phyloP scores from a whole-genome alignment of 1,140 invertebrate species.

The Heliconius eleuchia region DNA sequence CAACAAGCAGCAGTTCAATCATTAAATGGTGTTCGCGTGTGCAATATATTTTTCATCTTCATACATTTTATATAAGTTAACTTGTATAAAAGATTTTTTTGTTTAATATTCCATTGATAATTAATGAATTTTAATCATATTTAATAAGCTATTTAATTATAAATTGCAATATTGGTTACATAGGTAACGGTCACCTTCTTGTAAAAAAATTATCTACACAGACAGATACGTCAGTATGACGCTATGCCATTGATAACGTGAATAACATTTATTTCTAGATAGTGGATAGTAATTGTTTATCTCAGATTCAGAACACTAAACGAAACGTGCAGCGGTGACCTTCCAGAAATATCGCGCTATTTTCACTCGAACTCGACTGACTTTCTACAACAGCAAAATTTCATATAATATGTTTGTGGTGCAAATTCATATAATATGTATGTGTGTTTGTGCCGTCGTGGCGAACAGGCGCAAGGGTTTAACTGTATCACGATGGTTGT shows the following conservation, averaged over 20 bases:
- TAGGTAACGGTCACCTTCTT: background rate
- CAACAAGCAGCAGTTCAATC: background rate
- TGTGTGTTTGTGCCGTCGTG: no score
- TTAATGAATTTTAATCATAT: no score
- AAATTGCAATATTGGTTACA: no score
- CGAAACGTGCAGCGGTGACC: conserved; percentile 49
- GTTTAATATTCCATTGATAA: no score
- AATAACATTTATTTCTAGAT: conserved; percentile 26
- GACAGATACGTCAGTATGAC: conserved; percentile 3
- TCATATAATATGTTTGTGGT: conserved; percentile 29
- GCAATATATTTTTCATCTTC: background rate
- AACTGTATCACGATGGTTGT: no score
- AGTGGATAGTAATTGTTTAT: conserved; percentile 25
- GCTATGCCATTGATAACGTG: conserved; percentile 28
- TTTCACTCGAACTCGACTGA: conserved; percentile 39
- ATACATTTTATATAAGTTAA: background rate
- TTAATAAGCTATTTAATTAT: no score
- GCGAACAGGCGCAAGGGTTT: no score
- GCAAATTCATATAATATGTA: conserved; percentile 45
- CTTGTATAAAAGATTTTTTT: background rate
- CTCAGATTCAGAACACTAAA: conserved; percentile 32
- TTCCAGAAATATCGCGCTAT: conserved; percentile 60
- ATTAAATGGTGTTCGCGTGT: background rate
- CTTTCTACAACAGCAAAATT: conserved; percentile 50
- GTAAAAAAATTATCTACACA: background rate